Percentiles rank a stretch among this genome's conserved stretches.
Evolutionary conservation across 2,113 vertebrate genomes (phyloP).

Genomic region (Neotragus pygmaeus): DNA sequence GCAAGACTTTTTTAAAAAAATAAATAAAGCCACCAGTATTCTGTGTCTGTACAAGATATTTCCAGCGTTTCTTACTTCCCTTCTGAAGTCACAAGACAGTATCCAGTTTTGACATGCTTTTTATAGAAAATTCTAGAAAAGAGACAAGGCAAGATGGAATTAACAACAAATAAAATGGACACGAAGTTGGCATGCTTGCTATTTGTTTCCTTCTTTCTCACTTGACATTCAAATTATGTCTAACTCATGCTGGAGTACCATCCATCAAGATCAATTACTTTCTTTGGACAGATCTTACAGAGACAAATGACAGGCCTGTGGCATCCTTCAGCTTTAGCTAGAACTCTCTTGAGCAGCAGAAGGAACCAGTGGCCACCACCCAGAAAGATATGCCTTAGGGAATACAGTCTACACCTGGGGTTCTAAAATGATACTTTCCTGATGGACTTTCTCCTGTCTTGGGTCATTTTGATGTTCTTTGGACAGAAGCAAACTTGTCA

Average conservation of each 20-base stretch:
- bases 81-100: background rate
- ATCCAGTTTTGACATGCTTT: constrained; percentile 1
- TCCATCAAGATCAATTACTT: constrained; percentile 41
- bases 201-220: constrained; percentile 26
- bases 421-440: constrained; percentile 25
- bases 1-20: background rate
- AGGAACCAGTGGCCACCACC: background rate
- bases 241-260: constrained; percentile 28
- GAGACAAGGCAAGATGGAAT: constrained; percentile 25
- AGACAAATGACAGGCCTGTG: constrained; percentile 52
- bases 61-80: background rate
- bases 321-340: background rate
- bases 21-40: background rate
- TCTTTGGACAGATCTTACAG: constrained; percentile 23
- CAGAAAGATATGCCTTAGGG: background rate
- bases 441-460: constrained; percentile 27
- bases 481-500: background rate
- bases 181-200: background rate
- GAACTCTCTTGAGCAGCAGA: constrained; percentile 24
- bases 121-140: constrained; percentile 19
- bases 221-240: constrained; percentile 34
- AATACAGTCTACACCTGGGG: background rate
- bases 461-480: background rate
- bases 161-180: constrained; percentile 24
- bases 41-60: background rate